Evolutionary conservation across 2,888 invertebrate species (phyloP).

Genomic region (Cyrtodaria siliqua): DNA sequence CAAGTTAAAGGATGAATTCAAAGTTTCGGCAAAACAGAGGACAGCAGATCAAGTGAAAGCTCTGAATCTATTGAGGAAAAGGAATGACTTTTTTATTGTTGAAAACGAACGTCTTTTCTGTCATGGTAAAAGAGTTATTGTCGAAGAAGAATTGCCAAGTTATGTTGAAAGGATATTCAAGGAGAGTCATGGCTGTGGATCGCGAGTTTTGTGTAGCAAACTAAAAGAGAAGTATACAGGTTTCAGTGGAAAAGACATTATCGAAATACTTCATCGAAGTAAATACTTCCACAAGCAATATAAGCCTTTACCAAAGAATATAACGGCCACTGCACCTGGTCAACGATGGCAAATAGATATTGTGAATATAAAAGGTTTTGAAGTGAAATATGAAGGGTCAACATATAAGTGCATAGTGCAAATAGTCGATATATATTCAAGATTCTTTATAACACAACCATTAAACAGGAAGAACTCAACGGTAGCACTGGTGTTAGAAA

Average conservation of each 20-base stretch:
- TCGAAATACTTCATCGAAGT: conserved; percentile 11
- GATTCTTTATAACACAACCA: too few relatives aligned
- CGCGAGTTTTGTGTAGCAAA: too few relatives aligned
- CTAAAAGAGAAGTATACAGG: conserved; percentile 24
- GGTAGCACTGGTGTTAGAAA: too few relatives aligned
- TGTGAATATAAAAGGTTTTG: too few relatives aligned
- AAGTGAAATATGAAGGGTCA: too few relatives aligned
- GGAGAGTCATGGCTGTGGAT: conserved; percentile 22
- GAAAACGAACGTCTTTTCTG: conserved; percentile 12
- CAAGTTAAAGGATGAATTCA: conserved; percentile 20
- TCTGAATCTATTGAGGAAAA: conserved; percentile 10
- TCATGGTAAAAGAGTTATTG: conserved; percentile 27
- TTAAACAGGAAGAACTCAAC: too few relatives aligned
- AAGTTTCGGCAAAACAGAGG: conserved; percentile 16
- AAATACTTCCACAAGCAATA: conserved; percentile 21
- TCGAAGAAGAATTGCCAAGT: conserved; percentile 10
- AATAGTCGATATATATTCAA: too few relatives aligned
- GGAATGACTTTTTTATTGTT: conserved; percentile 9
- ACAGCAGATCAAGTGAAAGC: conserved; percentile 13
- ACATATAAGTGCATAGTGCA: too few relatives aligned
- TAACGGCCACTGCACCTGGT: too few relatives aligned
- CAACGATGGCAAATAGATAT: too few relatives aligned
- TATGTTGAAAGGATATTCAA: conserved; percentile 20
- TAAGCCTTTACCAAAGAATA: background rate
- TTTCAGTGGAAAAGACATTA: conserved; percentile 22